phyloP scores from a whole-genome alignment of 2,797 vertebrate genomes.

The Melanogrammus aeglefinus region DNA sequence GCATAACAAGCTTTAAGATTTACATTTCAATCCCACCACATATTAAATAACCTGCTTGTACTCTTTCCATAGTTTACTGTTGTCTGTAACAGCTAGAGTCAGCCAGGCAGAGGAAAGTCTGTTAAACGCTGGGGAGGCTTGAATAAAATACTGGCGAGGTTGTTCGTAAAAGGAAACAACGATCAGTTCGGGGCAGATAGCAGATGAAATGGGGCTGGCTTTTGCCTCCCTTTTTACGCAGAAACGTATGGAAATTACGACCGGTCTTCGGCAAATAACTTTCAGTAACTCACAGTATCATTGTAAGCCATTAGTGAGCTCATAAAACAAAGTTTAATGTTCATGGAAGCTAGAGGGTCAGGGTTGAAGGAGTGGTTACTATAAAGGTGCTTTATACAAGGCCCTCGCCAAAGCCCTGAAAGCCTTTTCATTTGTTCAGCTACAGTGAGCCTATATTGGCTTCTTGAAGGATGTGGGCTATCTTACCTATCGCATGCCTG shows the following conservation, averaged over 20 bases:
- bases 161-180: slow-evolving; percentile 3
- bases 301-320: background rate
- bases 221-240: slow-evolving; percentile 23
- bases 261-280: slow-evolving; percentile 28
- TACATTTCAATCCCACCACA: too few species aligned
- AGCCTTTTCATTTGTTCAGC: slow-evolving; percentile 4
- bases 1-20: background rate
- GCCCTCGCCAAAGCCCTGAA: background rate
- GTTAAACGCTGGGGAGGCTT: slow-evolving; percentile 63
- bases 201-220: slow-evolving; percentile 17
- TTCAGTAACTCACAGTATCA: background rate
- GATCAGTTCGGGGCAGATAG: background rate
- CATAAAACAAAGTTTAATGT: slow-evolving; percentile 6
- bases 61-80: slow-evolving; percentile 36
- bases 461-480: background rate
- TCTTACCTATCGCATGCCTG: background rate
- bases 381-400: slow-evolving; percentile 6
- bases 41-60: too few species aligned
- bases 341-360: slow-evolving; percentile 5
- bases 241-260: slow-evolving; percentile 22
- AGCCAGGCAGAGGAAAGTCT: slow-evolving; percentile 55
- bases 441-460: background rate
- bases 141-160: slow-evolving; percentile 60
- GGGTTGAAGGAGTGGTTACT: background rate
- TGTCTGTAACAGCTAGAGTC: slow-evolving; percentile 57